Percentiles rank a stretch among this genome's conserved stretches.
Conservation (phyloP, 1,140 invertebrate species). For the Anoplolepis gracilipes region DNA sequence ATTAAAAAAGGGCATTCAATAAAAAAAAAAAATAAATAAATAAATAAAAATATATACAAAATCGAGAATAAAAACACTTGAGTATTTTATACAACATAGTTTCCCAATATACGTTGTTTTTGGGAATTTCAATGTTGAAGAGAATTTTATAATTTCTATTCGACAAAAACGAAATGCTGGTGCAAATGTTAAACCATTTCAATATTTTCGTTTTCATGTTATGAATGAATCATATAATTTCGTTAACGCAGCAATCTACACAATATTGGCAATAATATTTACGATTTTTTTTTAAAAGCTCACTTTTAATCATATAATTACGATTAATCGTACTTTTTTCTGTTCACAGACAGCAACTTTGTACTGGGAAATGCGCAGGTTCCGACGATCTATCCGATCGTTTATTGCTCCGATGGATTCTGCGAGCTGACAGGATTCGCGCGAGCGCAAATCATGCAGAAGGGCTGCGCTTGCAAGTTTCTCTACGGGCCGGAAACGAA, state of each 20-base stretch:
- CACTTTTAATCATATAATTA: background rate
- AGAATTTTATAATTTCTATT: background rate
- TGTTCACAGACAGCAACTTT: conserved; percentile 97
- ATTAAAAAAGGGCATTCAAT: background rate
- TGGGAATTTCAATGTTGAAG: too few species aligned
- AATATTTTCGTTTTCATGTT: background rate
- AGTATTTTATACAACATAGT: background rate
- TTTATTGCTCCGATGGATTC: conserved; percentile 99
- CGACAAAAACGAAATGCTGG: background rate
- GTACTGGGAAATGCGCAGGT: conserved; percentile 98
- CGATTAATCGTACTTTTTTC: conserved; percentile 66
- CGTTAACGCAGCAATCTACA: background rate
- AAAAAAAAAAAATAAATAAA: too few species aligned
- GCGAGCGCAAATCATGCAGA: conserved; percentile 98
- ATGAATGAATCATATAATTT: background rate
- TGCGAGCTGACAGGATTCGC: conserved; percentile 98
- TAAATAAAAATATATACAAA: too few species aligned
- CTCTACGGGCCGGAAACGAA: conserved; percentile 96
- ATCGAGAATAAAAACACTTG: background rate
- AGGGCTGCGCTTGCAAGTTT: conserved; percentile 98
- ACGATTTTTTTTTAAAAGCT: background rate
- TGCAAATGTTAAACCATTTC: background rate
- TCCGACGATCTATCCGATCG: conserved; percentile 95
- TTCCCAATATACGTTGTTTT: background rate
- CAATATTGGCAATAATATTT: background rate